Evolutionary conservation across 2,113 vertebrate species (phyloP).

Genomic region (Hippolais icterina): DNA sequence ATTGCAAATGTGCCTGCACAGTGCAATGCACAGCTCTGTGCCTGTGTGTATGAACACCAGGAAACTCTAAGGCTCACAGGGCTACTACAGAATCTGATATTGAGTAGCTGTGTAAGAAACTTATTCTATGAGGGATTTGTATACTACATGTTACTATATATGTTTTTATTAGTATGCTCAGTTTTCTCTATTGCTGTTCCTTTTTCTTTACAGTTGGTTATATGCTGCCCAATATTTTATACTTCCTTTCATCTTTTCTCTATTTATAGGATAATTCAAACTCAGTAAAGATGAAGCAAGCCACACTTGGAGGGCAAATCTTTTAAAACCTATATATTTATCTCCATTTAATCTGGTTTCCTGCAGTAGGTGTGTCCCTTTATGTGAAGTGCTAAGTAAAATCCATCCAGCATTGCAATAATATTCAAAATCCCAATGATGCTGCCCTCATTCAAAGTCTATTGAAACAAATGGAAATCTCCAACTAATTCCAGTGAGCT

Average conservation of each 20-base stretch:
- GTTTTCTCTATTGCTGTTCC: neutral
- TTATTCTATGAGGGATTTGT: neutral
- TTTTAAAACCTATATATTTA: neutral
- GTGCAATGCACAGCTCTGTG: neutral
- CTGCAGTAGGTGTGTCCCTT: neutral
- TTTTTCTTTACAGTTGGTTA: neutral
- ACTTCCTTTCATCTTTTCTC: neutral
- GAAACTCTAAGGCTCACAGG: neutral
- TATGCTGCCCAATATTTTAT: neutral
- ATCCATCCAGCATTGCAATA: neutral
- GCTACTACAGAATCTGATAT: neutral
- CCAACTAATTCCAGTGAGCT: neutral
- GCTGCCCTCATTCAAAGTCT: neutral
- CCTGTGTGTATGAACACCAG: neutral
- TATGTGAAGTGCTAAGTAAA: neutral
- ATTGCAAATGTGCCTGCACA: neutral
- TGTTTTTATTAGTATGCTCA: neutral
- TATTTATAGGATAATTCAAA: neutral
- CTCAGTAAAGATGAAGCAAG: neutral
- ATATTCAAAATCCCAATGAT: neutral
- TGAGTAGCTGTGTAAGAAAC: neutral
- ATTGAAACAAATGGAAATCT: neutral
- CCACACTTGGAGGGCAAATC: neutral
- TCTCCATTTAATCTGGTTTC: neutral
- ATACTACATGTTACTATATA: neutral